Base-by-base conservation (phyloP, 2,888 invertebrate species). In the Spatulosminthurus flaviceps region DNA sequence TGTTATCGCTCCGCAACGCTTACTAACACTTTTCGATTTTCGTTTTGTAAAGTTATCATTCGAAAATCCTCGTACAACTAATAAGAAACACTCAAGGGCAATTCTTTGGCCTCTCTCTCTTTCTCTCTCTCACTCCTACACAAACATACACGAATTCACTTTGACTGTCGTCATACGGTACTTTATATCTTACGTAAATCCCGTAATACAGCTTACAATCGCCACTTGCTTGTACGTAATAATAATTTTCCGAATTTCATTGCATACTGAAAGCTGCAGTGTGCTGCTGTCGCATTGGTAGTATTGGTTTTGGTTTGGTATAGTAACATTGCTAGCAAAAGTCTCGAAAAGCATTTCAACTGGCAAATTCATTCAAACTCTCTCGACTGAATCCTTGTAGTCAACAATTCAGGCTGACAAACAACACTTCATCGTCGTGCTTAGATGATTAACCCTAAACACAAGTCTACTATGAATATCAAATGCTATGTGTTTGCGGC, bases 1-100 rank as follows among this genome's bases (percentile, higher is more conserved):
- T 77, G 80, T 77, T 77, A 80, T 77, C 72, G 73, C 74, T 51
- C 75, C 41, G 21, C 73, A 51, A 22, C 60, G 22, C 28, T 64
- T 60, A 13, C 73, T 28, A 60, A 60, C 22, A 16, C 73, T n/a
- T 43, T 72, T 22, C 64, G 22, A 64, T 64, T 24, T 24, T 64
- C 64, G 64, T 64, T 64, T 64, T 24, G 64, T 64, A 22, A 73
- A 43, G 26, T 60, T 19, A 60, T 26, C 43, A 71, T 71, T 42
- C 71, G 24, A n/a, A 28, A 64, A n/a, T 69, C 69, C 70, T 11
- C 24, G 22, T 21, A 42, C 70, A 41, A 41, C 70, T 71, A 71
- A 72, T 51, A 72, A 72, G 71, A 71, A 41, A 21, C n/a, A n/a
- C 1, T 19, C 60, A 29, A 41, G 42, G 43, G 41, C 13, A 61